Base-by-base conservation (phyloP, 1,140 invertebrate genomes). In the Drosophila kurseongensis region DNA sequence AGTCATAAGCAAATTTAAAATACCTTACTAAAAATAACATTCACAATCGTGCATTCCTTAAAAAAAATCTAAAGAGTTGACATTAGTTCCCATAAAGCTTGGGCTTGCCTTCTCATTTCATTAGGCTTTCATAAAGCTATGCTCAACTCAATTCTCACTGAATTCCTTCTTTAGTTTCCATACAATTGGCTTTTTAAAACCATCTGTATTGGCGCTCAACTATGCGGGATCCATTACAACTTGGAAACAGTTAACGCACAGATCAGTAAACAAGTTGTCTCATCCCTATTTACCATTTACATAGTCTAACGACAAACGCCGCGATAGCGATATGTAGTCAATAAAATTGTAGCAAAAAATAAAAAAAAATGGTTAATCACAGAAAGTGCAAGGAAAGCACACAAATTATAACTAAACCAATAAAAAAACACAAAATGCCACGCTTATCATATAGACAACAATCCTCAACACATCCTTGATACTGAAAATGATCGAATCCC, bases 291-390 rank as follows among this genome's bases (percentile, higher is more conserved):
- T 56, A 44, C 60, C 29, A 61, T n/a, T 38, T 58, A 23, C 23
- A 23, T 23, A 72, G 67, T 50, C 67, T 56, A 74, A 72, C 29
- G 47, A 51, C 47, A 63, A 83, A 72, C 78, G 80, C 90, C 90
- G 90, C 90, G 90, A 91, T 91, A 91, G 90, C 90, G 90, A 91
- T 90, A 78, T 69, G 74, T 89, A 89, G 84, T 75, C 75, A 68
- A 42, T 75, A 48, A 68, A 57, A 59, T 51, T 40, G 42, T 71
- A 71, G 66, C 36, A 9, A 71, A 68, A 41, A 50, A 40, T 29
- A 42, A 78, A 78, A 50, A 69, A 55, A 69, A 55, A 42, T 60
- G 42, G 48, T 56, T 54, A 67, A 75, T 44, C 47, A 75, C 47
- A 52, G 35, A 69, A 35, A 36, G 71, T 80, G 72, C 59, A 16